These are phyloP conservation scores for Troides aeacus DNA, from an alignment of 2,888 invertebrate genomes.

Conservation along the genomic window DNA sequence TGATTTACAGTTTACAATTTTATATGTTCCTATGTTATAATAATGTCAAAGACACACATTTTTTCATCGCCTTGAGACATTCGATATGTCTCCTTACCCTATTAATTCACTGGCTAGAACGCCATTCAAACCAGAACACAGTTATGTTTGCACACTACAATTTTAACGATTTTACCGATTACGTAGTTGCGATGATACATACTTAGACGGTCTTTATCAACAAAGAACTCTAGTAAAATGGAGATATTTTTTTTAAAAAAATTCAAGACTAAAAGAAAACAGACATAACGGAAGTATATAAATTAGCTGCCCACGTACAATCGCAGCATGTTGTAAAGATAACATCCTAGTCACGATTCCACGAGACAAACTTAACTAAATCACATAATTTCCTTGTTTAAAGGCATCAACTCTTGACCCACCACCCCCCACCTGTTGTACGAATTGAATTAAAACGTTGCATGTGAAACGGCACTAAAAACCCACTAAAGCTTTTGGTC, in stretches of 20 bases:
- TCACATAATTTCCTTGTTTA: conserved; percentile 42
- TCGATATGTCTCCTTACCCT: too few relatives aligned
- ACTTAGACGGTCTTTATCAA: too few relatives aligned
- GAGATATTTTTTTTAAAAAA: not conserved
- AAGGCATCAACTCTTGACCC: conserved; percentile 42
- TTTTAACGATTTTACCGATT: too few relatives aligned
- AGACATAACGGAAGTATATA: conserved; percentile 34
- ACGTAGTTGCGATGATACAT: too few relatives aligned
- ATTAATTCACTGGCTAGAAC: too few relatives aligned
- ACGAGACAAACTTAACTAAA: conserved; percentile 46
- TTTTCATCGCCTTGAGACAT: too few relatives aligned
- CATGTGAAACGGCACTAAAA: conserved; percentile 71
- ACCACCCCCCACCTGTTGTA: conserved; percentile 57
- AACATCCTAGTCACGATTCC: conserved; percentile 64
- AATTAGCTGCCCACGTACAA: conserved; percentile 46
- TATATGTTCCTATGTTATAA: too few relatives aligned
- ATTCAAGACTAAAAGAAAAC: not conserved
- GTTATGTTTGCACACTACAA: too few relatives aligned
- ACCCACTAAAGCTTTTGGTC: conserved; percentile 51
- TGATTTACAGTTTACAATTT: too few relatives aligned
- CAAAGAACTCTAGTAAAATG: too few relatives aligned
- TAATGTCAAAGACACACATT: too few relatives aligned
- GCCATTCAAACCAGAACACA: too few relatives aligned
- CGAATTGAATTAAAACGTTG: conserved; percentile 74
- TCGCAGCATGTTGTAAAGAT: conserved; percentile 56